Evolutionary conservation across 1,140 invertebrate genomes (phyloP).

Genomic region (Sarcophaga bullata): DNA sequence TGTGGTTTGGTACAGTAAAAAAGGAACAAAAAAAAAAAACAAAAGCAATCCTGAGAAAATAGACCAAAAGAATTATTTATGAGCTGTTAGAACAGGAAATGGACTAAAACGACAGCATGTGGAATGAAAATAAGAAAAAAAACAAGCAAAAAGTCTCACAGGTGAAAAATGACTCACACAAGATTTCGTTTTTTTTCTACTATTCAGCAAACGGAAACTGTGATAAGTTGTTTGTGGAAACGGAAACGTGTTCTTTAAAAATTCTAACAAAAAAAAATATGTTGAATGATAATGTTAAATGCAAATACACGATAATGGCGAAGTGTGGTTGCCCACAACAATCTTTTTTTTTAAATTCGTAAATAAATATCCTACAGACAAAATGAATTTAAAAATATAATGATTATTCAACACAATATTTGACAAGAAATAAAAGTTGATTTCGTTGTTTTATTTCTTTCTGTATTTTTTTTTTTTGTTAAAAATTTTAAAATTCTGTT

Average conservation of each 20-base stretch:
- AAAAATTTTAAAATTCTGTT: no score
- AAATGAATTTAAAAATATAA: constrained; percentile 17
- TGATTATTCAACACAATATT: neutral
- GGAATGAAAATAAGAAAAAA: neutral
- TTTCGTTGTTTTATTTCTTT: no score
- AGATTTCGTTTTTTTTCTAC: neutral
- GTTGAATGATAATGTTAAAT: neutral
- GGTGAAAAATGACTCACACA: constrained; percentile 30
- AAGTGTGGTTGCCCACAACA: neutral
- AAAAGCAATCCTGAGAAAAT: neutral
- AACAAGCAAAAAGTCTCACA: neutral
- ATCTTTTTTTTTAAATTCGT: neutral
- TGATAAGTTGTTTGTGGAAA: constrained; percentile 24
- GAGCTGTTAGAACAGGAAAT: constrained; percentile 37
- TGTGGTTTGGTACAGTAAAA: neutral
- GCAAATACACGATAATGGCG: neutral
- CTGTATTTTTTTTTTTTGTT: no score
- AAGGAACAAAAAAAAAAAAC: no score
- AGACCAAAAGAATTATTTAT: constrained; percentile 41
- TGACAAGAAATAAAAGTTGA: neutral
- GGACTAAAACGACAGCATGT: constrained; percentile 23
- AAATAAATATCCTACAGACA: neutral
- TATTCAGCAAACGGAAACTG: constrained; percentile 23
- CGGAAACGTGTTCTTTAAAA: neutral
- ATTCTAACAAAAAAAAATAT: neutral